Percentiles rank a stretch among this genome's conserved stretches.
These are phyloP conservation scores for Eulemur mongoz DNA, from an alignment of 2,797 vertebrate genomes.

Conservation along the genomic window DNA sequence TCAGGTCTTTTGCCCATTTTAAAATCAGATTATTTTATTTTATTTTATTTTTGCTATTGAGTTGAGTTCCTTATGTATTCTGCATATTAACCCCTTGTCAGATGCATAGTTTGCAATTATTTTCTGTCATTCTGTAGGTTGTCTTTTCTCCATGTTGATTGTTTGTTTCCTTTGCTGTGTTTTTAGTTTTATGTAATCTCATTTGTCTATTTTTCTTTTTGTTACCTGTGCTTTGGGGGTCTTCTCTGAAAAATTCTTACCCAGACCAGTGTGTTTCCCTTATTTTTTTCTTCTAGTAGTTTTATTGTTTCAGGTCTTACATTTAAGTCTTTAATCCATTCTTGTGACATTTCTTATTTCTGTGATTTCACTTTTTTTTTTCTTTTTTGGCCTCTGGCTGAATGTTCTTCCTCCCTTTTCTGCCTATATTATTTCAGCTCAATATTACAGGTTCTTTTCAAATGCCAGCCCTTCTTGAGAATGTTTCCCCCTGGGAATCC, in stretches of 20 bases:
- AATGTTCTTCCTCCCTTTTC: neutral
- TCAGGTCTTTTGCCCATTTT: neutral
- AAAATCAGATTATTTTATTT: neutral
- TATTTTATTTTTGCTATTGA: neutral
- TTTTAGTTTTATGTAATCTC: neutral
- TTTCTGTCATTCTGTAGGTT: neutral
- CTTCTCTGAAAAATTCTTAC: neutral
- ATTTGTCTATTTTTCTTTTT: neutral
- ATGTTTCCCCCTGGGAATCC: neutral
- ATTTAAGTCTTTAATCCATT: neutral
- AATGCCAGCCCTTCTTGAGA: neutral
- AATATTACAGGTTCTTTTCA: neutral
- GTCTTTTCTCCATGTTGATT: neutral
- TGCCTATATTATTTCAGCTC: neutral
- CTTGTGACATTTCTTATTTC: neutral
- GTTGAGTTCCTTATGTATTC: neutral
- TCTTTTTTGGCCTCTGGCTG: neutral
- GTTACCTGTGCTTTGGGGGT: neutral
- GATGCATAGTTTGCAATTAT: neutral
- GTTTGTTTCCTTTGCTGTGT: neutral
- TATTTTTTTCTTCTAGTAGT: neutral
- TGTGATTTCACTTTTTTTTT: neutral
- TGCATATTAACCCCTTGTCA: neutral
- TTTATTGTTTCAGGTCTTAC: neutral
- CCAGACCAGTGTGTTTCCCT: neutral